These are phyloP conservation scores for Drosophila anceps DNA, from an alignment of 2,888 invertebrate genomes.

Conservation along the genomic window DNA sequence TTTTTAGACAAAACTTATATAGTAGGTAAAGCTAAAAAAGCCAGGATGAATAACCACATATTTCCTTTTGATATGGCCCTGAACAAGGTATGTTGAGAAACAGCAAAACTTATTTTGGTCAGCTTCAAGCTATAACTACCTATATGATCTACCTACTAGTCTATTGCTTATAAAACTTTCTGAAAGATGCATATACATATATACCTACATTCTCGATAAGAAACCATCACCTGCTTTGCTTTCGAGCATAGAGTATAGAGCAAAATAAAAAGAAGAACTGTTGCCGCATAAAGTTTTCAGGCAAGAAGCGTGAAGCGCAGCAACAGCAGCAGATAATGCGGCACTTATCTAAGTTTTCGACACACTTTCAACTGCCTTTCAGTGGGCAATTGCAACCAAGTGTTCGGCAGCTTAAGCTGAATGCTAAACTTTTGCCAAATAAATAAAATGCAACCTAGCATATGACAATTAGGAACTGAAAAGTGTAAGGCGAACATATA, in stretches of 20 bases:
- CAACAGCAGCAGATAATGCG: slow-evolving; percentile 39
- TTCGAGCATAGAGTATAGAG: background rate
- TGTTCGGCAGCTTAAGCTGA: slow-evolving; percentile 28
- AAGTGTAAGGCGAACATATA: background rate
- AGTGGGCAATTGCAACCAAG: slow-evolving; percentile 32
- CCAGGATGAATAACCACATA: no score
- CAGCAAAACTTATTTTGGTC: background rate
- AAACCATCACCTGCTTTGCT: background rate
- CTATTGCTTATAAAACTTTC: background rate
- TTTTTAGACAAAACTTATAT: background rate
- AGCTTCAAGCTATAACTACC: no score
- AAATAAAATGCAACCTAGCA: background rate
- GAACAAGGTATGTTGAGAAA: background rate
- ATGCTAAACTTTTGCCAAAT: slow-evolving; percentile 3
- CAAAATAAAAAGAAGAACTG: slow-evolving; percentile 28
- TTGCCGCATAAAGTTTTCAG: slow-evolving; percentile 47
- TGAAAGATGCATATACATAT: background rate
- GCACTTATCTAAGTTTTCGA: slow-evolving; percentile 38
- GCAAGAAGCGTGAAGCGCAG: slow-evolving; percentile 18
- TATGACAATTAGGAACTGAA: background rate
- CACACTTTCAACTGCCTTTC: slow-evolving; percentile 44
- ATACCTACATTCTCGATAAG: background rate
- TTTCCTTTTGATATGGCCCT: no score
- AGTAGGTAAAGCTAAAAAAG: no score
- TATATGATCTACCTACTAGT: no score